Evolutionary conservation across 1,140 invertebrate species (phyloP).

Genomic region (Diabrotica undecimpunctata): DNA sequence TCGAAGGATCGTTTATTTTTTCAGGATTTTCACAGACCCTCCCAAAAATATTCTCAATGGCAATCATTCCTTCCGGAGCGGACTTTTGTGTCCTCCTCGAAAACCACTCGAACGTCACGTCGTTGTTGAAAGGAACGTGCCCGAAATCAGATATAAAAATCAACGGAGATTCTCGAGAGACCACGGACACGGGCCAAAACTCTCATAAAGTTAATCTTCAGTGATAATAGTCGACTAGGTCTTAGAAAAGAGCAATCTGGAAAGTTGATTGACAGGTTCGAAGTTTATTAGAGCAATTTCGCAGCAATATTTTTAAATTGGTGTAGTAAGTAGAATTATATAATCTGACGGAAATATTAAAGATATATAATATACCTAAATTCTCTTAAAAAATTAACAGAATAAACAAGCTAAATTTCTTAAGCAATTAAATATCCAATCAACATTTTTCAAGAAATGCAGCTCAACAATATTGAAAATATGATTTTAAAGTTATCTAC

Average conservation of each 20-base stretch:
- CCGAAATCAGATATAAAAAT: constrained; percentile 44
- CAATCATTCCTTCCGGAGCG: constrained; percentile 27
- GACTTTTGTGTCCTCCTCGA: constrained; percentile 11
- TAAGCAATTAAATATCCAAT: too few species aligned
- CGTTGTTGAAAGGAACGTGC: constrained; percentile 40
- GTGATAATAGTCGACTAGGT: constrained; percentile 22
- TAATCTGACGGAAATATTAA: too few species aligned
- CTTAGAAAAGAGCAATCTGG: constrained; percentile 12
- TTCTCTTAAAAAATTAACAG: too few species aligned
- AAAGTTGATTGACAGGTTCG: constrained; percentile 12
- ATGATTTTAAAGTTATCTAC: too few species aligned
- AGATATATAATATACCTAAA: too few species aligned
- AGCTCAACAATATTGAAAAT: too few species aligned
- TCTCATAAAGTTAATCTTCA: constrained; percentile 37
- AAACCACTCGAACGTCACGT: constrained; percentile 37
- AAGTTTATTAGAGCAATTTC: not conserved
- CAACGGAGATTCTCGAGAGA: constrained; percentile 32
- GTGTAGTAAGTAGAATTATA: too few species aligned
- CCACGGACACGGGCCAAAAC: constrained; percentile 19
- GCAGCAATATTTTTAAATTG: too few species aligned
- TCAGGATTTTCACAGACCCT: not conserved
- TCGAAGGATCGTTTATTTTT: not conserved
- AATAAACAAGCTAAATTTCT: too few species aligned
- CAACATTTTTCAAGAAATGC: too few species aligned
- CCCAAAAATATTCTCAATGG: constrained; percentile 16